Conservation (phyloP, 35 echinoderm and acorn worm species). For the Patiria miniata region DNA sequence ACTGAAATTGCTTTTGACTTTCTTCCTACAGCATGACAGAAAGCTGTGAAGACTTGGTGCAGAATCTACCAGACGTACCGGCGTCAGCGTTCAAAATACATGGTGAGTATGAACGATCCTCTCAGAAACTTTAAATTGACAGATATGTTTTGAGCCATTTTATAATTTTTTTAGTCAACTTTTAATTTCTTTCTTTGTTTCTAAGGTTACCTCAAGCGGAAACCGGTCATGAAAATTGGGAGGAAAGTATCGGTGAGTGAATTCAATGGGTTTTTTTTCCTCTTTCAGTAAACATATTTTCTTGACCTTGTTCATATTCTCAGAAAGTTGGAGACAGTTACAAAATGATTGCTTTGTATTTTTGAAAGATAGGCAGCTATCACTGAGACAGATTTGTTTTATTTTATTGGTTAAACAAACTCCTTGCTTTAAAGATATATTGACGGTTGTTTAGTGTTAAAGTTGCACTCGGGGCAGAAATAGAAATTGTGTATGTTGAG, state of each 20-base stretch:
- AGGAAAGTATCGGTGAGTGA: slow-evolving; percentile 95
- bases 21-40: slow-evolving; percentile 52
- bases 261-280: not conserved
- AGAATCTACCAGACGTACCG: slow-evolving; percentile 88
- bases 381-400: too few species aligned
- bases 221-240: slow-evolving; percentile 84
- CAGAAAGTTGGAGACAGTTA: too few species aligned
- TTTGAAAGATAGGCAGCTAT: too few species aligned
- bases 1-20: too few species aligned
- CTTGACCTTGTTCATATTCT: too few species aligned
- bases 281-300: too few species aligned
- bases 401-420: too few species aligned
- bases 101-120: slow-evolving; percentile 87
- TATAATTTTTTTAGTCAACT: not conserved
- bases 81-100: slow-evolving; percentile 80
- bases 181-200: not conserved
- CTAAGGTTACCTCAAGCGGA: slow-evolving; percentile 86
- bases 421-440: too few species aligned
- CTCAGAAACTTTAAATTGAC: not conserved
- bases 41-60: slow-evolving; percentile 91
- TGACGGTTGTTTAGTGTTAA: too few species aligned
- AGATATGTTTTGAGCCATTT: not conserved
- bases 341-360: too few species aligned
- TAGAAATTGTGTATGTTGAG: too few species aligned
- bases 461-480: too few species aligned